Percentiles rank a stretch among this genome's conserved stretches.
phyloP scores from a whole-genome alignment of 2,888 invertebrate genomes.

The Agrotis ipsilon region DNA sequence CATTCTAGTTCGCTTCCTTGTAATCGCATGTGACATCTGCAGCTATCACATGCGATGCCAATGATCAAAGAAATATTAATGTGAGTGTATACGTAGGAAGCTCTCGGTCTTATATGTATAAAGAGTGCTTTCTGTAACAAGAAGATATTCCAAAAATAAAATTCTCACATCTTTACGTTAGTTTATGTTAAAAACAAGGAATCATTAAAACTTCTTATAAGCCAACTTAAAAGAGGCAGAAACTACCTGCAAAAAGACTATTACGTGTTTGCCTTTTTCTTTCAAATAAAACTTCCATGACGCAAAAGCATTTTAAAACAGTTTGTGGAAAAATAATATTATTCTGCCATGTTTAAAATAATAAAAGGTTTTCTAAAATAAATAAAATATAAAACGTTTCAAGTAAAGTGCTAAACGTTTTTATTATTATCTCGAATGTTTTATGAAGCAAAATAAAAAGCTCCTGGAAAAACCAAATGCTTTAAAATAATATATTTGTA shows the following conservation, averaged over 20 bases:
- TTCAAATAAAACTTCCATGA: background rate
- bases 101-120: slow-evolving; percentile 16
- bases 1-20: slow-evolving; percentile 9
- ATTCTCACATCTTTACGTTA: background rate
- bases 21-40: slow-evolving; percentile 23
- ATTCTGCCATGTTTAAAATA: background rate
- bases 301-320: slow-evolving; percentile 3
- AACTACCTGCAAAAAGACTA: background rate
- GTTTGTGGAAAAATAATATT: background rate
- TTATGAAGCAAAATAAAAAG: slow-evolving; percentile 10
- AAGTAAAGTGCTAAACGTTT: background rate
- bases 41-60: background rate
- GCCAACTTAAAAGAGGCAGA: background rate
- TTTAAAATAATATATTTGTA: background rate
- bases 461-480: background rate
- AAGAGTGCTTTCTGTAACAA: background rate
- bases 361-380: background rate
- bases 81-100: background rate
- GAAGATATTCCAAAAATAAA: background rate
- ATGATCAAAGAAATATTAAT: slow-evolving; percentile 3
- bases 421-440: slow-evolving; percentile 13
- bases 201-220: background rate
- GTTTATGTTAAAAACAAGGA: no score
- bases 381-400: background rate
- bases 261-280: background rate